These are phyloP conservation scores for Denticeps clupeoides DNA, from an alignment of 2,797 vertebrate species.

Conservation along the genomic window DNA sequence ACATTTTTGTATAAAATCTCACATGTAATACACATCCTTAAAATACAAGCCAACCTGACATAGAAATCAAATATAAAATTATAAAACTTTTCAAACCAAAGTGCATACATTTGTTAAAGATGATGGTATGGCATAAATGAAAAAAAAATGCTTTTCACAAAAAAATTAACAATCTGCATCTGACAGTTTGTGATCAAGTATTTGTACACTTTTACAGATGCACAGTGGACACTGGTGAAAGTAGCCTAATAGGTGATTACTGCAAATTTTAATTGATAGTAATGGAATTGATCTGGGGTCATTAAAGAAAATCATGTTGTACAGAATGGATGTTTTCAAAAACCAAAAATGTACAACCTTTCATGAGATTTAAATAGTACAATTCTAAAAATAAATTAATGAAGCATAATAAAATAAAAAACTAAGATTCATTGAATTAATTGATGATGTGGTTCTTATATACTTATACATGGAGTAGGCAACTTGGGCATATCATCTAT, in stretches of 20 bases:
- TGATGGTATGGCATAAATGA: conserved; percentile 17
- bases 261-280: too few species aligned
- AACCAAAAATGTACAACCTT: too few species aligned
- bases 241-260: too few species aligned
- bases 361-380: too few species aligned
- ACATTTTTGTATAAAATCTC: conserved; percentile 37
- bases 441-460: background rate
- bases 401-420: too few species aligned
- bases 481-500: conserved; percentile 26
- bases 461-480: conserved; percentile 24
- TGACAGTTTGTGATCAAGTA: conserved; percentile 1
- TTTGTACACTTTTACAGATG: too few species aligned
- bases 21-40: conserved; percentile 36
- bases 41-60: conserved; percentile 37
- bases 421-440: background rate
- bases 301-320: too few species aligned
- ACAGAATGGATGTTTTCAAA: too few species aligned
- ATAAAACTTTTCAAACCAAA: conserved; percentile 34
- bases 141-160: conserved; percentile 11
- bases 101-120: conserved; percentile 26
- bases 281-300: too few species aligned
- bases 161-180: conserved; percentile 10
- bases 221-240: too few species aligned
- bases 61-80: conserved; percentile 45
- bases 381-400: too few species aligned